Evolutionary conservation across 2,113 vertebrate genomes (phyloP).

Genomic region (Chionomys nivalis): DNA sequence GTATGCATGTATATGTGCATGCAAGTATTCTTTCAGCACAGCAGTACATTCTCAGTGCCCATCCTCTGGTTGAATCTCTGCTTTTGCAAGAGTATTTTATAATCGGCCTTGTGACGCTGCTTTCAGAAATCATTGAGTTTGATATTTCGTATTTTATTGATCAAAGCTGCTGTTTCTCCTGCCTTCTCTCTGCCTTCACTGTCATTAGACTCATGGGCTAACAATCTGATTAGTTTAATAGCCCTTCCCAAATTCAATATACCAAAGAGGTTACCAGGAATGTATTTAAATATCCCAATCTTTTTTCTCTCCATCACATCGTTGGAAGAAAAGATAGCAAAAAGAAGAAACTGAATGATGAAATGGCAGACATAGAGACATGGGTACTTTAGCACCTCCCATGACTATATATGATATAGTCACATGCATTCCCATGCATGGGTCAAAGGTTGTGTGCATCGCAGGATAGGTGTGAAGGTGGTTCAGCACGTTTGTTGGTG

Average conservation of each 20-base stretch:
- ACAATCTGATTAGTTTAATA: slow-evolving; percentile 18
- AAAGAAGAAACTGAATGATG: not conserved
- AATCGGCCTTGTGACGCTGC: slow-evolving; percentile 15
- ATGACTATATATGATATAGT: not conserved
- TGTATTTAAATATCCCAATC: not conserved
- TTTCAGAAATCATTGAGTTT: slow-evolving; percentile 67
- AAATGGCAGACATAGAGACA: not conserved
- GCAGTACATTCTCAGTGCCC: not conserved
- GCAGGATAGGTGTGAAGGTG: not conserved
- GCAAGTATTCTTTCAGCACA: not conserved
- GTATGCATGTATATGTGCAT: not conserved
- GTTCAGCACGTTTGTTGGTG: not conserved
- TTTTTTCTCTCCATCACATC: not conserved
- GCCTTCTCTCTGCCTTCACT: not conserved
- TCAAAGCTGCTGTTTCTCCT: not conserved
- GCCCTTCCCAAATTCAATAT: not conserved
- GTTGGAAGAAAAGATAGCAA: not conserved
- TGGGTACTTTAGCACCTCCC: rapidly evolving
- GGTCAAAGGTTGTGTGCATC: not conserved
- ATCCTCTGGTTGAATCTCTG: not conserved
- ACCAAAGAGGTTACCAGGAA: not conserved
- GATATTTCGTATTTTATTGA: slow-evolving; percentile 33
- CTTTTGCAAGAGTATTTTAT: slow-evolving; percentile 33
- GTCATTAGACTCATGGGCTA: not conserved
- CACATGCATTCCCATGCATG: too few species aligned